Evolutionary conservation across 2,888 invertebrate genomes (phyloP).

Genomic region (Sinopyrophorus schimmeli): DNA sequence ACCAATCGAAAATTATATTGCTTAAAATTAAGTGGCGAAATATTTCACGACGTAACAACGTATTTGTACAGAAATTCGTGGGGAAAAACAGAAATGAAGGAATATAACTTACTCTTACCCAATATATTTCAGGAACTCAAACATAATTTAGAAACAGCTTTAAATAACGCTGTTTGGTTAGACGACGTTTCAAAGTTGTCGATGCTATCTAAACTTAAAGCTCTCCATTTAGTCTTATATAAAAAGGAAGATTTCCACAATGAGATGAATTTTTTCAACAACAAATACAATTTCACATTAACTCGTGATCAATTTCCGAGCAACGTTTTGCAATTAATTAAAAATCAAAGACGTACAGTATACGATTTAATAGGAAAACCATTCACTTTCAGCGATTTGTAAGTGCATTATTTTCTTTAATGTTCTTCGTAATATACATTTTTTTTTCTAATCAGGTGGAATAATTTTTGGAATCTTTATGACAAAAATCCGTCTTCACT

Average conservation of each 20-base stretch:
- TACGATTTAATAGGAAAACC: conserved; percentile 14
- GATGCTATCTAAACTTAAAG: conserved; percentile 24
- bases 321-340: conserved; percentile 22
- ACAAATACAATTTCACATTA: conserved; percentile 17
- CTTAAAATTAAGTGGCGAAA: conserved; percentile 32
- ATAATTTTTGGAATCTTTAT: conserved; percentile 32
- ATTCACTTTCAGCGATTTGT: conserved; percentile 18
- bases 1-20: conserved; percentile 36
- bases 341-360: background rate
- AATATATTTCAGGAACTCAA: conserved; percentile 34
- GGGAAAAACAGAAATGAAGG: conserved; percentile 10
- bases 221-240: conserved; percentile 28
- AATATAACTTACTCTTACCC: conserved; percentile 20
- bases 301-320: conserved; percentile 8
- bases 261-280: conserved; percentile 6
- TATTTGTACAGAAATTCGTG: conserved; percentile 32
- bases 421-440: background rate
- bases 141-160: conserved; percentile 17
- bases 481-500: conserved; percentile 33
- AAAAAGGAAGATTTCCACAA: conserved; percentile 20
- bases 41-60: conserved; percentile 38
- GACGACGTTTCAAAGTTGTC: conserved; percentile 25
- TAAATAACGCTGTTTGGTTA: conserved; percentile 31
- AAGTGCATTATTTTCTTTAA: conserved; percentile 2
- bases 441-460: conserved; percentile 34